phyloP scores from a whole-genome alignment of 2,797 vertebrate species.

The Poeciliopsis infans region DNA sequence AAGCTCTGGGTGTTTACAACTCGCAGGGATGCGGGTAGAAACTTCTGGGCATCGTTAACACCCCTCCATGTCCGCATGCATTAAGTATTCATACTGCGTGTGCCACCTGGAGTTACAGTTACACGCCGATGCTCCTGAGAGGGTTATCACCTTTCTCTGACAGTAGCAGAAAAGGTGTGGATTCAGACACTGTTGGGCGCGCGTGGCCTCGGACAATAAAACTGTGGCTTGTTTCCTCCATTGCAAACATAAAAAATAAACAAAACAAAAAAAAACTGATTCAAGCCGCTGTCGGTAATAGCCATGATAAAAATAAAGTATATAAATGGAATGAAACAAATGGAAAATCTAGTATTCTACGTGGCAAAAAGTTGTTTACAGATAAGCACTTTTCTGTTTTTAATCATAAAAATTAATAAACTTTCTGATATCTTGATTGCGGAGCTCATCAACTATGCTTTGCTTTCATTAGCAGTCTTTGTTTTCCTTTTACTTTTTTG shows the following conservation, averaged over 20 bases:
- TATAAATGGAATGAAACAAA: neutral
- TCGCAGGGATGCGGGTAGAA: conserved; percentile 77
- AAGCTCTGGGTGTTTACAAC: conserved; percentile 81
- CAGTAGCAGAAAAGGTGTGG: conserved; percentile 78
- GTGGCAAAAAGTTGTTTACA: conserved; percentile 2
- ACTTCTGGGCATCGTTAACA: conserved; percentile 83
- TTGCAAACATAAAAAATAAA: neutral
- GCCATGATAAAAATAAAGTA: neutral
- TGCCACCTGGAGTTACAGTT: conserved; percentile 86
- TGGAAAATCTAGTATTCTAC: neutral
- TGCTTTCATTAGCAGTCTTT: neutral
- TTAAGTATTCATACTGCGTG: conserved; percentile 86
- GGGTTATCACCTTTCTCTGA: conserved; percentile 82
- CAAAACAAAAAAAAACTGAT: neutral
- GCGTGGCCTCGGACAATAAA: conserved; percentile 35
- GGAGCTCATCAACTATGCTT: neutral
- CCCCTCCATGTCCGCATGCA: conserved; percentile 80
- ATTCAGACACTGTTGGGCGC: conserved; percentile 60
- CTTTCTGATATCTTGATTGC: neutral
- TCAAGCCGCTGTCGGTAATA: neutral
- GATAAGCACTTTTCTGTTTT: neutral
- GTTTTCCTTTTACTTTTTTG: neutral
- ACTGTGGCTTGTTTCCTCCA: neutral
- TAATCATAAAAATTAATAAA: conserved; percentile 7
- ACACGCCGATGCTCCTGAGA: conserved; percentile 78